These are phyloP conservation scores for Serilophus lunatus DNA, from an alignment of 2,113 vertebrate species.

Conservation along the genomic window DNA sequence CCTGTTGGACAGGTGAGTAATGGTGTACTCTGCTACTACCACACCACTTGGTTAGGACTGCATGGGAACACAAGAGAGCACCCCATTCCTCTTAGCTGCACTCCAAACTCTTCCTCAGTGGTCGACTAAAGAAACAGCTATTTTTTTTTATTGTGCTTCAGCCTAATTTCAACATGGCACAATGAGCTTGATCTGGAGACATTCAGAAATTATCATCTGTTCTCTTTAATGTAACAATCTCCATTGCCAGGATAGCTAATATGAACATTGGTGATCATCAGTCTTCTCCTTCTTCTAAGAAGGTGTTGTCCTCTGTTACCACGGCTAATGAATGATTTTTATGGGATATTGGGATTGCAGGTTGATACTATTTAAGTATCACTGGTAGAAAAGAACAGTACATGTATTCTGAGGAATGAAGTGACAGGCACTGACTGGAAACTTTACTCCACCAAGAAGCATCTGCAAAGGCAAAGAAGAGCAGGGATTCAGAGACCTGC, in stretches of 20 bases:
- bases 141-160: background rate
- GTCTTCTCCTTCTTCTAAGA: background rate
- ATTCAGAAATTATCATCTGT: background rate
- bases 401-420: background rate
- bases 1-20: background rate
- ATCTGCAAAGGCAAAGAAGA: background rate
- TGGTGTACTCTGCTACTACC: background rate
- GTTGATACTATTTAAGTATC: background rate
- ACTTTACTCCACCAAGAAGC: background rate
- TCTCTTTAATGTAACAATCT: background rate
- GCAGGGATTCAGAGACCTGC: background rate
- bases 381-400: fast-evolving
- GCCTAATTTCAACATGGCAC: background rate
- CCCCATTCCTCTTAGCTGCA: background rate
- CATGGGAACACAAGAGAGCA: background rate
- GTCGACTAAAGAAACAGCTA: background rate
- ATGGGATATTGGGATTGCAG: background rate
- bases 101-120: background rate
- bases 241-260: background rate
- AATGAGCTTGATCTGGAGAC: background rate
- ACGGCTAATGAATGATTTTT: background rate
- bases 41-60: background rate
- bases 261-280: background rate
- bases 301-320: background rate
- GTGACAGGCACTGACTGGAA: background rate